Evolutionary conservation across 2,888 invertebrate genomes (phyloP).

Genomic region (Podotricha telesiphe): DNA sequence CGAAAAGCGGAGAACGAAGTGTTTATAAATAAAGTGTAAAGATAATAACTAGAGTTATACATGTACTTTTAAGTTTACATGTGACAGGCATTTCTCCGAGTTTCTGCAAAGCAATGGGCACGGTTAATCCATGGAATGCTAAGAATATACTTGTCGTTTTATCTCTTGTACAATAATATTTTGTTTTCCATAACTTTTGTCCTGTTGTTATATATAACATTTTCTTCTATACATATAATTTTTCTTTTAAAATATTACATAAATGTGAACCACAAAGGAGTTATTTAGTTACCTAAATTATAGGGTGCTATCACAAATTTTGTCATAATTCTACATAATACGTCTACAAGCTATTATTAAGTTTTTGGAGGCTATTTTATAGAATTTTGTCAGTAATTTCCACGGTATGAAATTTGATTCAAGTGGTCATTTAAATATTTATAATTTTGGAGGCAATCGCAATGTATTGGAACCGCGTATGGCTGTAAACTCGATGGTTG

Average conservation of each 20-base stretch:
- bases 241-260: neutral
- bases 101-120: no score
- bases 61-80: no score
- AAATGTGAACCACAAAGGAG: neutral
- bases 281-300: conserved; percentile 8
- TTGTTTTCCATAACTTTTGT: no score
- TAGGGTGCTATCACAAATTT: conserved; percentile 9
- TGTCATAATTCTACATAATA: conserved; percentile 8
- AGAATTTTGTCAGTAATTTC: neutral
- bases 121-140: no score
- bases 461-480: neutral
- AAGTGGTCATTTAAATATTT: neutral
- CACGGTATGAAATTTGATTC: neutral
- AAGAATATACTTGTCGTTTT: no score
- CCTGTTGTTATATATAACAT: no score
- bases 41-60: no score
- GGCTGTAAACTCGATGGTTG: neutral
- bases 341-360: conserved; percentile 4
- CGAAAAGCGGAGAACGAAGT: no score
- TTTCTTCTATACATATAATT: no score
- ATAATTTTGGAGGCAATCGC: neutral
- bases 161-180: no score
- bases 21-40: no score
- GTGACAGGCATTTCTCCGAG: no score
- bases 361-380: neutral